Conservation (phyloP, 1,140 invertebrate genomes). For the Neodiprion pinetum region DNA sequence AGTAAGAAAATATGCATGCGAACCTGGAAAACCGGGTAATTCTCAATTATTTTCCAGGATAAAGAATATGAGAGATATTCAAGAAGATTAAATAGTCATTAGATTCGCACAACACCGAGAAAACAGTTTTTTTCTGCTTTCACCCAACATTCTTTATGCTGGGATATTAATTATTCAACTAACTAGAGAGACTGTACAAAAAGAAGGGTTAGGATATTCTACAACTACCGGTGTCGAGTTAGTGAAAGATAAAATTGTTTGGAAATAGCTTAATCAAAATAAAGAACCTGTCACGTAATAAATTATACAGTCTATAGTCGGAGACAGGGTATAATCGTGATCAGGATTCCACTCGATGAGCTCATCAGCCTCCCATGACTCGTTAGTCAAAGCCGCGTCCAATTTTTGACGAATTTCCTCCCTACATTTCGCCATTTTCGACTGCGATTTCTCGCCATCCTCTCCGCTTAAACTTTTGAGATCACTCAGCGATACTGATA, state of each 20-base stretch:
- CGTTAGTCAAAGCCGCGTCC: constrained; percentile 17
- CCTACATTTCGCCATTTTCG: constrained; percentile 6
- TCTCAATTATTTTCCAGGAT: constrained; percentile 6
- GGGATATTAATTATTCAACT: too few relatives aligned
- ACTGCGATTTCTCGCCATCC: not conserved
- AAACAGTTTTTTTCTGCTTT: not conserved
- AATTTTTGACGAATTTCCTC: constrained; percentile 24
- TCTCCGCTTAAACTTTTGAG: constrained; percentile 16
- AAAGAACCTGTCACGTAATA: constrained; percentile 35
- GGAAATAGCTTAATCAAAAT: constrained; percentile 7
- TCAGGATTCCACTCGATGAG: constrained; percentile 20
- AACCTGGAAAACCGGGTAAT: too few relatives aligned
- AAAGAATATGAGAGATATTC: not conserved
- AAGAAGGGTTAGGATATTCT: too few relatives aligned
- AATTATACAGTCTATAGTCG: constrained; percentile 31
- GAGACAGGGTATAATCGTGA: constrained; percentile 24
- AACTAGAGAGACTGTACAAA: too few relatives aligned
- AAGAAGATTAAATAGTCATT: not conserved
- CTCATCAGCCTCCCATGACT: constrained; percentile 31
- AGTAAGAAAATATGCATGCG: not conserved
- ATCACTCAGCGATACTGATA: constrained; percentile 21
- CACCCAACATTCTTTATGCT: too few relatives aligned
- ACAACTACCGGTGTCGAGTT: too few relatives aligned
- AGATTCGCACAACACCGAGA: not conserved
- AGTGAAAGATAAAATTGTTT: not conserved